Evolutionary conservation across 2,888 invertebrate species (phyloP).

Genomic region (Agriopis aurantiaria): DNA sequence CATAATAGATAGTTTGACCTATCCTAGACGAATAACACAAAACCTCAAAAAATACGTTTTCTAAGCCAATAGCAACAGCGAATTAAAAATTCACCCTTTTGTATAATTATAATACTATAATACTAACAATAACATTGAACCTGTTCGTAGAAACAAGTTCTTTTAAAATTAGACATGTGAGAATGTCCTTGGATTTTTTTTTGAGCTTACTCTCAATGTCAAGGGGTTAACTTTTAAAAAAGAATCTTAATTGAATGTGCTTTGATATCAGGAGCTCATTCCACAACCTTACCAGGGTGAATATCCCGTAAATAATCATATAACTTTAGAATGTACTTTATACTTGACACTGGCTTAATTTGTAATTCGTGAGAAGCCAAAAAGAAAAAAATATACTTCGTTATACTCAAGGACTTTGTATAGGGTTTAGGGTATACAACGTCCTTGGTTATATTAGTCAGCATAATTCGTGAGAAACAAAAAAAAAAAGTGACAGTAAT

Average conservation of each 20-base stretch:
- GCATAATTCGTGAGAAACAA: too few relatives aligned
- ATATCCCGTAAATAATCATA: too few relatives aligned
- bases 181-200: conserved; percentile 23
- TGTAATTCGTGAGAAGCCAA: too few relatives aligned
- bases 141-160: conserved; percentile 28
- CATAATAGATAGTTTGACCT: conserved; percentile 9
- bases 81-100: conserved; percentile 26
- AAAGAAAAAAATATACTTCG: too few relatives aligned
- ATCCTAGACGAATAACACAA: conserved; percentile 23
- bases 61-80: conserved; percentile 13
- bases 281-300: too few relatives aligned
- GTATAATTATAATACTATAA: conserved; percentile 8
- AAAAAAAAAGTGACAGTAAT: too few relatives aligned
- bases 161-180: conserved; percentile 22
- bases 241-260: not conserved
- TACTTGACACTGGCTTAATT: too few relatives aligned
- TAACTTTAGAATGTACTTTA: too few relatives aligned
- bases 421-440: too few relatives aligned
- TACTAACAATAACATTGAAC: conserved; percentile 19
- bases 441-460: too few relatives aligned
- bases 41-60: not conserved
- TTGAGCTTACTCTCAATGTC: conserved; percentile 15
- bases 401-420: too few relatives aligned
- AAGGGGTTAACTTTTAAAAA: not conserved
- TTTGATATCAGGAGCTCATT: too few relatives aligned